A percentile compares a stretch with the other conserved stretches of the same genome.
Evolutionary conservation across 2,113 vertebrate genomes (phyloP).

Genomic region (Xyrauchen texanus): DNA sequence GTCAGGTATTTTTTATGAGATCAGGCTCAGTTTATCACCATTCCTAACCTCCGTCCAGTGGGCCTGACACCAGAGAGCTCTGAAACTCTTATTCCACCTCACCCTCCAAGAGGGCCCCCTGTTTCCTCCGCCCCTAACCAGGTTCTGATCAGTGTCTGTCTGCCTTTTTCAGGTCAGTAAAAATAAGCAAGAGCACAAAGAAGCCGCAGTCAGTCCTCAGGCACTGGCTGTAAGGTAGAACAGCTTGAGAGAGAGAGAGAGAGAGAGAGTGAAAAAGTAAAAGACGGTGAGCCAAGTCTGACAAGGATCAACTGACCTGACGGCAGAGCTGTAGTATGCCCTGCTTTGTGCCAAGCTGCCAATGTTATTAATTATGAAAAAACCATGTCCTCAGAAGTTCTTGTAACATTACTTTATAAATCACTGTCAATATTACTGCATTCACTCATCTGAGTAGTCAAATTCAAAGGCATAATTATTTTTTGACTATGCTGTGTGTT

Average conservation of each 20-base stretch:
- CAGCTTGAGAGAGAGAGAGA: not conserved
- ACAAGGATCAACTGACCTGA: not conserved
- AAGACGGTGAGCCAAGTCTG: not conserved
- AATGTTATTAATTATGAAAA: no score
- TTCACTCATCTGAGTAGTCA: not conserved
- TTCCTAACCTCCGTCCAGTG: conserved; percentile 15
- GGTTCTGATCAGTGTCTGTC: conserved; percentile 22
- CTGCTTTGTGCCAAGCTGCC: not conserved
- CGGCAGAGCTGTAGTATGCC: not conserved
- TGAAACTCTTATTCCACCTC: conserved; percentile 55
- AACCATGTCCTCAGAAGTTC: not conserved
- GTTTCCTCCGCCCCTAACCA: conserved; percentile 20
- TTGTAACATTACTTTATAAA: not conserved
- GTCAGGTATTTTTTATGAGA: conserved; percentile 47
- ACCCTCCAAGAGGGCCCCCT: conserved; percentile 46
- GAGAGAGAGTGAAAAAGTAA: not conserved
- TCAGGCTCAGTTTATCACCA: conserved; percentile 7
- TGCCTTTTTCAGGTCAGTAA: conserved; percentile 29
- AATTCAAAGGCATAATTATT: not conserved
- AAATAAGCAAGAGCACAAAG: conserved; percentile 38
- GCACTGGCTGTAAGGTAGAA: conserved; percentile 7
- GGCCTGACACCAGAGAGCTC: conserved; percentile 55
- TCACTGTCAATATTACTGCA: not conserved
- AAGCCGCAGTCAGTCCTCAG: conserved; percentile 16
- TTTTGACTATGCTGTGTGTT: not conserved